Evolutionary conservation across 1,140 invertebrate species (phyloP), one percentile per base, ranked within the genome.

Genomic region (Brachionus rotundiformis): DNA sequence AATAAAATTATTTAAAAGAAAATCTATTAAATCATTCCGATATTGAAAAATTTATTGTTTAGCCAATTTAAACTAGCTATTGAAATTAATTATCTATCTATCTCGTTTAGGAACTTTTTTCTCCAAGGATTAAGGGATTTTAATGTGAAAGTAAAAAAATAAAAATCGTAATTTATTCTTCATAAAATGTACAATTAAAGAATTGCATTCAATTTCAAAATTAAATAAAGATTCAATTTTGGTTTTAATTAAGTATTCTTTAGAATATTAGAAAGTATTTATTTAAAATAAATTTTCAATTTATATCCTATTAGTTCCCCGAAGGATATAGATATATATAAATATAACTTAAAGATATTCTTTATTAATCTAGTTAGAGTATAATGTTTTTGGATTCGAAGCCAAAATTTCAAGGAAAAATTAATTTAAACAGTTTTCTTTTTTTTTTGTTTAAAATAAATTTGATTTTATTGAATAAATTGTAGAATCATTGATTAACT

Each of bases 371-470:
- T 19, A 63, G 25, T 29, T 1, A 63, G n/a, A 8, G 7, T 33
- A 16, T 10, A 41, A 8, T 68, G 1, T 11, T 68, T 68, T 68
- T 68, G 63, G 63, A 68, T 68, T 68, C 63, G 33, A 68, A 68
- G 63, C 63, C 63, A 68, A 68, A 68, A 68, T 68, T 68, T 19
- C 7, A 36, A 68, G 36, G 36, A 65, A 68, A 33, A 63, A 27
- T 27, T 36, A 68, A 68, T n/a, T 63, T 29, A 63, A 63, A 29
- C 13, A 63, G n/a, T n/a, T 36, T 36, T 68, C 31, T 27, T 27
- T 11, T 25, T 25, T 61, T 25, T 25, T 23, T 25, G n/a, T n/a
- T n/a, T n/a, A n/a, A 36, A 33, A 36, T 33, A 33, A 36, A 33
- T 68, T 33, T 68, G 16, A 68, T 68, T 68, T 68, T 68, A 33